Evolutionary conservation across 2,888 invertebrate genomes (phyloP).

Genomic region (Eumacrocentrus americanus): DNA sequence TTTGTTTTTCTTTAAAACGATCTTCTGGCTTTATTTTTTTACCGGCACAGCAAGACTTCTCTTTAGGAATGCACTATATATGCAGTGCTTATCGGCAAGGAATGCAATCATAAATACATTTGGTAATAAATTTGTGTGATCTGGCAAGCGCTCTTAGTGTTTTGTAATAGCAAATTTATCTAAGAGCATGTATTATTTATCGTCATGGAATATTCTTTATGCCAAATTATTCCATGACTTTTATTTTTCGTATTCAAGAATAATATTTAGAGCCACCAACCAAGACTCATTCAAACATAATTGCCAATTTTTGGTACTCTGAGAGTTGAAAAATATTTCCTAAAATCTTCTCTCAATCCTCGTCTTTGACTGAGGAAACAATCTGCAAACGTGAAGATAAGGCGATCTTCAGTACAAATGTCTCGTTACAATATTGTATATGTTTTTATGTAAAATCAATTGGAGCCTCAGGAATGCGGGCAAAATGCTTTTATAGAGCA

Average conservation of each 20-base stretch:
- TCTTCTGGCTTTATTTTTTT: conserved; percentile 1
- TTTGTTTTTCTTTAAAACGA: neutral
- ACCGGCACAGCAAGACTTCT: conserved; percentile 31
- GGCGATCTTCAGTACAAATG: no score
- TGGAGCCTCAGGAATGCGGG: no score
- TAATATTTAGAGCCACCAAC: no score
- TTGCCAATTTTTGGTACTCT: no score
- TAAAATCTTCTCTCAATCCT: no score
- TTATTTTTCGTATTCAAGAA: no score
- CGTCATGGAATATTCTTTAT: conserved; percentile 9
- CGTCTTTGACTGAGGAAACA: no score
- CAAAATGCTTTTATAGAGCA: conserved; percentile 50
- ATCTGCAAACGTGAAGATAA: no score
- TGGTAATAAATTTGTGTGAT: conserved; percentile 9
- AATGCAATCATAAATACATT: conserved; percentile 32
- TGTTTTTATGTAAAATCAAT: no score
- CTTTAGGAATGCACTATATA: conserved; percentile 34
- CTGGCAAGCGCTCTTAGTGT: conserved; percentile 15
- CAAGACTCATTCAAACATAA: no score
- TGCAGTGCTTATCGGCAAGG: conserved; percentile 36
- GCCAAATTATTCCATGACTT: neutral
- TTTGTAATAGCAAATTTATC: conserved; percentile 9
- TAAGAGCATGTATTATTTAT: conserved; percentile 5
- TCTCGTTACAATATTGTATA: no score
- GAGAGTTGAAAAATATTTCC: no score